Evolutionary conservation across 2,888 invertebrate genomes (phyloP).

Genomic region (Dromius quadrimaculatus): DNA sequence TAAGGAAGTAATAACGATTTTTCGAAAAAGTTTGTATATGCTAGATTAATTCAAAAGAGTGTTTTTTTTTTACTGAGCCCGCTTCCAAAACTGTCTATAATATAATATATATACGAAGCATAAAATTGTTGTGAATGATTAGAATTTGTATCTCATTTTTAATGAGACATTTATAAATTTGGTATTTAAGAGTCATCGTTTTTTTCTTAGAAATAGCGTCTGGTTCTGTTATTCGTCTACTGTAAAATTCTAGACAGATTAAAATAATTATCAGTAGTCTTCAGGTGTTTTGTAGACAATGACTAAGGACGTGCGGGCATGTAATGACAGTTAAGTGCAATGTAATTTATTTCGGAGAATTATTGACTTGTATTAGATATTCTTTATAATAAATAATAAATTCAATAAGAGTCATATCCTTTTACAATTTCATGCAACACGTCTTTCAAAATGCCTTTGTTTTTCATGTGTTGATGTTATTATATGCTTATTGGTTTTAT

Average conservation of each 20-base stretch:
- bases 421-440: background rate
- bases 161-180: background rate
- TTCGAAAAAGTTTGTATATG: too few species aligned
- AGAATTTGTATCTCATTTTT: too few species aligned
- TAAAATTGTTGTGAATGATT: too few species aligned
- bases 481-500: background rate
- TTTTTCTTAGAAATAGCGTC: background rate
- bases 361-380: constrained; percentile 4
- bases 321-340: background rate
- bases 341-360: constrained; percentile 17
- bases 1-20: too few species aligned
- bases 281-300: constrained; percentile 22
- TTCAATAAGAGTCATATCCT: background rate
- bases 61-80: too few species aligned
- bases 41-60: too few species aligned
- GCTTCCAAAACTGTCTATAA: too few species aligned
- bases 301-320: constrained; percentile 10
- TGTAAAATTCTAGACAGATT: constrained; percentile 16
- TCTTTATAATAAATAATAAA: background rate
- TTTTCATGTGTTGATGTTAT: background rate
- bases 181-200: background rate
- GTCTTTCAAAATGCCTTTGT: background rate
- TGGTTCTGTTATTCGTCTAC: constrained; percentile 6
- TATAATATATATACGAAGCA: too few species aligned
- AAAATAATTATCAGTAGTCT: constrained; percentile 6